Percentiles rank a stretch among this genome's conserved stretches.
phyloP scores from a whole-genome alignment of 2,888 invertebrate genomes.

The Thera britannica region DNA sequence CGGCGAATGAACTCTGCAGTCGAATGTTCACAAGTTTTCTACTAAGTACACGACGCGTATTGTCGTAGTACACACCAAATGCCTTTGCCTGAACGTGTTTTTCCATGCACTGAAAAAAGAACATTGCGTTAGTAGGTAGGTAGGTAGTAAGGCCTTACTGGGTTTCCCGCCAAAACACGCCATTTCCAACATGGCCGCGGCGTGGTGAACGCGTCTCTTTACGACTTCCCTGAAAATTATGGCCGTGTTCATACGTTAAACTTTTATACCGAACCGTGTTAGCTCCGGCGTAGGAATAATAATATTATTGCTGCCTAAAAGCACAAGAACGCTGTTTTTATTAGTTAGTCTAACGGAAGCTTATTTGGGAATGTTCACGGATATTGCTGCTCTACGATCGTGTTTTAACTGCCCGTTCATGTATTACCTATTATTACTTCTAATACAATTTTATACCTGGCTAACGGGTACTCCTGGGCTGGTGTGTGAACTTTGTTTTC shows the following conservation, averaged over 20 bases:
- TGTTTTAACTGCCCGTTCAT: neutral
- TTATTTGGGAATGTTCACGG: constrained; percentile 24
- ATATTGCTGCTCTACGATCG: constrained; percentile 6
- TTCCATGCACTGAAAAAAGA: too few species aligned
- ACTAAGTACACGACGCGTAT: too few species aligned
- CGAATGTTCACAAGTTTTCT: too few species aligned
- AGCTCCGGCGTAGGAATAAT: constrained; percentile 57
- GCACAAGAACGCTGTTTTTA: constrained; percentile 50
- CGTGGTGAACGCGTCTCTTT: constrained; percentile 63
- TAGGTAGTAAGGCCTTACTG: constrained; percentile 26
- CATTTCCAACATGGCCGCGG: constrained; percentile 71
- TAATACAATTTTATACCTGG: neutral
- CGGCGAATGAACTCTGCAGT: too few species aligned
- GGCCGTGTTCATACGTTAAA: constrained; percentile 72
- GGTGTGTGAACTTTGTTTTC: neutral
- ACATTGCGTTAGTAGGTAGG: neutral
- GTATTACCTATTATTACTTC: neutral
- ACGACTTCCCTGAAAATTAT: constrained; percentile 79
- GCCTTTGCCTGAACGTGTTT: neutral
- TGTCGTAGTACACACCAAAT: neutral
- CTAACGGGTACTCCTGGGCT: too few species aligned
- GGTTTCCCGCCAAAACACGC: constrained; percentile 71
- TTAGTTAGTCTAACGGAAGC: constrained; percentile 34
- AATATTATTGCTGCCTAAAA: constrained; percentile 60
- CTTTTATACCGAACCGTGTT: constrained; percentile 68